Evolutionary conservation across 2,797 vertebrate genomes (phyloP), one percentile per base, ranked within the genome.

Genomic region (Columba guinea): DNA sequence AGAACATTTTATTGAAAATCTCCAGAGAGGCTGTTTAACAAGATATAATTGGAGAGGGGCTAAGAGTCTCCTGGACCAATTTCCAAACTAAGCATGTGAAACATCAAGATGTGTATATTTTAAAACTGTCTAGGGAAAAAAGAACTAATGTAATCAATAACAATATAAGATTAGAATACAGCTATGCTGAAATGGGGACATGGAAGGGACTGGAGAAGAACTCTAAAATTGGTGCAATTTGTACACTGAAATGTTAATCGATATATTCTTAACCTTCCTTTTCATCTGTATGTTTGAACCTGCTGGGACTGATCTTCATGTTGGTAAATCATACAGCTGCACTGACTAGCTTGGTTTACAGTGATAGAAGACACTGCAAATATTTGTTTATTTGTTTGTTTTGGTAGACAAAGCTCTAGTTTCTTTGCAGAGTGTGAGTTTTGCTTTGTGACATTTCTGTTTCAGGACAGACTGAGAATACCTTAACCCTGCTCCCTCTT

Each of bases 1-100:
- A 96, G 92, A 95, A 95, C 84, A 82, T 96, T 97, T 96, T 94
- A 71, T 83, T 97, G 85, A 75, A 95, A 96, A 92, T 67, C 94
- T 96, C 92, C 64, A 67, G 94, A 95, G 93, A 87, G 52, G 52
- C 58, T 93, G n/a, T 86, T 94, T 93, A 58, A 74, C 65, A 86
- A 73, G n/a, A 44, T 69, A 70, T 95, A 97, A 96, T 96, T 96
- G 84, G 70, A 96, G 92, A 89, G 78, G 77, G 52, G 56, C 70
- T 81, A 75, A 91, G 78, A 90, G 84, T 18, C 55, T 67, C 53
- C 73, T 96, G 69, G 48, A 82, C 41, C 76, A 91, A 86, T 98
- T 97, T 97, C 60, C 30, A 96, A 95, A 92, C 92, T 73, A 96
- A 97, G 67, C 70, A 91, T 86, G 68, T 94, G 64, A 94, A 13